These are phyloP conservation scores for Tachuris rubrigastra DNA, from an alignment of 2,113 vertebrate species.

Conservation along the genomic window DNA sequence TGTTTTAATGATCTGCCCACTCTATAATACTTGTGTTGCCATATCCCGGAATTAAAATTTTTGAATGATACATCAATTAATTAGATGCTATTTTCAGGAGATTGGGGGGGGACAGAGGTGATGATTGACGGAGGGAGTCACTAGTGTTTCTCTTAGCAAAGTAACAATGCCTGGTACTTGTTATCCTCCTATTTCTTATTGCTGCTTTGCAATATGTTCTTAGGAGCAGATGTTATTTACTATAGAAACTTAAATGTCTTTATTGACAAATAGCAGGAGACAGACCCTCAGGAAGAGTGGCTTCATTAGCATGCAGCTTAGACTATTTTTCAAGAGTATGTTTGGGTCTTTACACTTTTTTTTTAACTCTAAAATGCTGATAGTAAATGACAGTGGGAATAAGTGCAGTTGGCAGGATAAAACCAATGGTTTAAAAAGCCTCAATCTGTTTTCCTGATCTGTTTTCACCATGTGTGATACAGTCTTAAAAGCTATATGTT, in stretches of 20 bases:
- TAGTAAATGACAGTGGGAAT: constrained; percentile 56
- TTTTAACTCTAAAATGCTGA: constrained; percentile 44
- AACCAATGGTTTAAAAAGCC: constrained; percentile 52
- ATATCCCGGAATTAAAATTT: neutral
- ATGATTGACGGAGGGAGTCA: neutral
- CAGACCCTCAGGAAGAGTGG: constrained; percentile 43
- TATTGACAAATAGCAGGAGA: constrained; percentile 61
- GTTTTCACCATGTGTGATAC: constrained; percentile 34
- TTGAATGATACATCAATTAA: neutral
- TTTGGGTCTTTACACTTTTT: constrained; percentile 34
- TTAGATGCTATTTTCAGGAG: neutral
- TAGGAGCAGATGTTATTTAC: constrained; percentile 51
- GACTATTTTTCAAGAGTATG: constrained; percentile 37
- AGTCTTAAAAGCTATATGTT: constrained; percentile 34
- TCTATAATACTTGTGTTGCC: neutral
- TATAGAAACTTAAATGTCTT: constrained; percentile 38
- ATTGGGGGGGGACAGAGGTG: neutral
- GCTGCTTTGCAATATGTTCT: constrained; percentile 20
- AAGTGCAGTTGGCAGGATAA: constrained; percentile 50
- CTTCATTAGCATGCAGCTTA: constrained; percentile 56
- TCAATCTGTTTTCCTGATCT: constrained; percentile 65
- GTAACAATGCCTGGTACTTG: constrained; percentile 38
- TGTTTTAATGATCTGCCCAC: neutral
- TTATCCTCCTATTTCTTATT: constrained; percentile 10
- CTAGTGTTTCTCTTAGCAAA: neutral